Percentiles rank a stretch among this genome's conserved stretches.
These are phyloP conservation scores for Tipula helvola DNA, from an alignment of 2,888 invertebrate genomes.

Conservation along the genomic window DNA sequence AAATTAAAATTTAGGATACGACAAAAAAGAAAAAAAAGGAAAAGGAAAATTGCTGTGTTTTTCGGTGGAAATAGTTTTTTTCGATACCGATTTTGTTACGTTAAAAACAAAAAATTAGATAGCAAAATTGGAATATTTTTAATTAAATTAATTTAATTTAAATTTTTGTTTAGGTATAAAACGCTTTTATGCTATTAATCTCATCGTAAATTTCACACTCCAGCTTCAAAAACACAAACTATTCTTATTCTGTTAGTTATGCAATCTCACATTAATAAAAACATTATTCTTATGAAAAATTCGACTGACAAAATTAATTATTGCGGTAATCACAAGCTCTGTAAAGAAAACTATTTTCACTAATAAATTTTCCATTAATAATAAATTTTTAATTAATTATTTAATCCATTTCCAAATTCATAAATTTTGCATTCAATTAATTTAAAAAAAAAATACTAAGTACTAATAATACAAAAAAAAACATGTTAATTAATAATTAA, in stretches of 20 bases:
- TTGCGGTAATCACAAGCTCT: not conserved
- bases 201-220: not conserved
- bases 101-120: not conserved
- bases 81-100: not conserved
- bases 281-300: not conserved
- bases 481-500: not conserved
- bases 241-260: not conserved
- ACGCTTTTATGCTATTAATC: not conserved
- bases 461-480: not conserved
- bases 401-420: not conserved
- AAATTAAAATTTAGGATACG: not conserved
- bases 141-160: not conserved
- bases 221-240: not conserved
- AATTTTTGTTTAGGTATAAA: not conserved
- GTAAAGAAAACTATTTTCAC: not conserved
- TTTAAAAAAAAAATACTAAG: not conserved
- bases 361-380: not conserved
- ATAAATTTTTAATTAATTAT: not conserved
- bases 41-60: not conserved
- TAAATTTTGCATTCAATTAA: not conserved
- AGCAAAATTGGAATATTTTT: not conserved
- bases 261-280: not conserved
- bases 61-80: not conserved
- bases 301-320: not conserved
- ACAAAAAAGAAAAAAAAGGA: not conserved